Base-by-base conservation (phyloP, 1,140 invertebrate genomes). In the Proctacanthus coquilletti region DNA sequence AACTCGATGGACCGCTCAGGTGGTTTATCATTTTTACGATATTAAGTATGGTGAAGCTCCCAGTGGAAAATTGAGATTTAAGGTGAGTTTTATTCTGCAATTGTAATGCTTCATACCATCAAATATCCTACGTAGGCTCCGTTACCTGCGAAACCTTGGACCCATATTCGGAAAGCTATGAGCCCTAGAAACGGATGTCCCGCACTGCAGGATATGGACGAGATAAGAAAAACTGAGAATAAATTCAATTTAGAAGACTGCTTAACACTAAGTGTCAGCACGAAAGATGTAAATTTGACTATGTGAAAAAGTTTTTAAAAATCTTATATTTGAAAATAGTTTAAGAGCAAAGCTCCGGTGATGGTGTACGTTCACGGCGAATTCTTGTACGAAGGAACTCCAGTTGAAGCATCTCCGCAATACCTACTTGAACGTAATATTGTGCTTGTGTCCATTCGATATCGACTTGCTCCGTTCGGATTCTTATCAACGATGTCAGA, bases 401-500 rank as follows among this genome's bases (percentile, higher is more conserved):
- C 42, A 0, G 36, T 47, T 19, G 50, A 58, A 30, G 55, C 52
- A 0, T 45, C 52, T 15, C 56, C 56, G 5, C 50, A 56, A 3
- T 62, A 56, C 36, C 42, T 63, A 21, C 32, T 63, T 56, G 71
- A 62, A 36, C 38, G 62, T 38, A 59, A 68, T 47, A 50, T 66
- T 33, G 56, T 69, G 3, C 38, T 68, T 29, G 64, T 69, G 2
- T 49, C 60, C 1, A 51, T 66, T 14, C 65, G 65, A 32, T 69
- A 68, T 45, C 56, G 66, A 27, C 38, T 69, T 10, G 65, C 61
- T 13, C 56, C 60, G 14, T 63, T 68, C 34, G 66, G 66, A 3
- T 75, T 69, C 44, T 43, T 75, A 13, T 70, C 68, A 30, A 68
- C 66, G 1, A 63, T 63, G n/a, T 63, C 63, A 38, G 48, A 59